A percentile compares a stretch with the other conserved stretches of the same genome.
Evolutionary conservation across 2,888 invertebrate genomes (phyloP).

Genomic region (Megalurothrips usitatus): DNA sequence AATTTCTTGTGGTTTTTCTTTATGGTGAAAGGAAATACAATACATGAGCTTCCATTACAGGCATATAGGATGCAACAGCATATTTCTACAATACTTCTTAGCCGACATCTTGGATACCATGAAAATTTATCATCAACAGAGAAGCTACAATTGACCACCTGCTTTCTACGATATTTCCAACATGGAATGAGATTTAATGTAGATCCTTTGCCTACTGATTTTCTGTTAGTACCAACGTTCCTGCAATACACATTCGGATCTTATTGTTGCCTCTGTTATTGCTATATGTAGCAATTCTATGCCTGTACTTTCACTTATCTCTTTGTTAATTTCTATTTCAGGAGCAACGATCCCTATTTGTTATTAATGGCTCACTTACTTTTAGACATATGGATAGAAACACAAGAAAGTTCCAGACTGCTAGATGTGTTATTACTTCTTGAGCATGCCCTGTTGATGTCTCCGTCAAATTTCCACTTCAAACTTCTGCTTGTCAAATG

Average conservation of each 20-base stretch:
- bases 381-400: constrained; percentile 52
- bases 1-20: too few species aligned
- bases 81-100: constrained; percentile 70
- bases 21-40: neutral
- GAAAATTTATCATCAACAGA: constrained; percentile 53
- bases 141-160: constrained; percentile 56
- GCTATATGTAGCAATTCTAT: constrained; percentile 8
- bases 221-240: constrained; percentile 41
- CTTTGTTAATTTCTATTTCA: constrained; percentile 41
- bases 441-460: constrained; percentile 67
- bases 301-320: constrained; percentile 37
- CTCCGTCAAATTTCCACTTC: constrained; percentile 84
- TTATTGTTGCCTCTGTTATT: constrained; percentile 23
- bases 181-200: constrained; percentile 50
- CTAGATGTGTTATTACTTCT: constrained; percentile 64
- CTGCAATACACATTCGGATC: neutral
- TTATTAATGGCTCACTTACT: constrained; percentile 71
- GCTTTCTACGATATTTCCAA: constrained; percentile 62
- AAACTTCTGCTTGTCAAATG: constrained; percentile 78
- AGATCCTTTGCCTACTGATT: constrained; percentile 47
- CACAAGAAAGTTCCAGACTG: constrained; percentile 46
- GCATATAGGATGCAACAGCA: constrained; percentile 75
- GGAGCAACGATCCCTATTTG: constrained; percentile 67
- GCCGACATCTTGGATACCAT: constrained; percentile 66
- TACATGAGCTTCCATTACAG: constrained; percentile 39